These are phyloP conservation scores for Eledone cirrhosa DNA, from an alignment of 2,888 invertebrate species.

Conservation along the genomic window DNA sequence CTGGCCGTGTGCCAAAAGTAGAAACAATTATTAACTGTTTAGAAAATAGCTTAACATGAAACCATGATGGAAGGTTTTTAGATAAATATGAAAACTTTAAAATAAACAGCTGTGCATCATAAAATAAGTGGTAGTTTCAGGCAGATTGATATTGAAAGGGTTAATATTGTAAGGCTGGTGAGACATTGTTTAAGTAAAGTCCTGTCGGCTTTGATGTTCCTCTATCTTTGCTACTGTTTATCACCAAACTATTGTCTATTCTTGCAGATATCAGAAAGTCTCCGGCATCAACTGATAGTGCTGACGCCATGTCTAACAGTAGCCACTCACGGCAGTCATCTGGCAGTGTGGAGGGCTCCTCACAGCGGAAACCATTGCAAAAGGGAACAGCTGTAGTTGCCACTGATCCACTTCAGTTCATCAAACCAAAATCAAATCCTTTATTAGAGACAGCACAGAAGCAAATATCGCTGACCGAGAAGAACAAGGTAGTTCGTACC, in stretches of 20 bases:
- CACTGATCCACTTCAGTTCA: conserved; percentile 62
- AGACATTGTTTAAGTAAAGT: too few species aligned
- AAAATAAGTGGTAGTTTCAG: too few species aligned
- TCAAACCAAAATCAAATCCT: conserved; percentile 50
- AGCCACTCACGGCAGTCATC: conserved; percentile 59
- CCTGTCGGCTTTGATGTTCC: too few species aligned
- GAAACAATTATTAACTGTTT: too few species aligned
- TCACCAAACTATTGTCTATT: not conserved
- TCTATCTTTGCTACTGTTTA: not conserved
- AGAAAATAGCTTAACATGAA: too few species aligned
- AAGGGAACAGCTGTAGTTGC: conserved; percentile 42
- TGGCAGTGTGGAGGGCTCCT: conserved; percentile 46
- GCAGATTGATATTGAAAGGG: too few species aligned
- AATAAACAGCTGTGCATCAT: too few species aligned
- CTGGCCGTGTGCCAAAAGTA: too few species aligned
- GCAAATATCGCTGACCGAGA: conserved; percentile 55
- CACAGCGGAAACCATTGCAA: conserved; percentile 34
- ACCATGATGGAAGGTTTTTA: too few species aligned
- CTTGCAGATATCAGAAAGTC: conserved; percentile 44
- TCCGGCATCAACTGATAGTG: conserved; percentile 57
- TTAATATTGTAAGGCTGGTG: too few species aligned
- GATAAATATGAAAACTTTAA: too few species aligned
- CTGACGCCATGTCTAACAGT: conserved; percentile 47
- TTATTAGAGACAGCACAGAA: conserved; percentile 58
- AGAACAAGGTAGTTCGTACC: conserved; percentile 49